Base-by-base conservation (phyloP, 2,797 vertebrate species). In the Parambassis ranga region DNA sequence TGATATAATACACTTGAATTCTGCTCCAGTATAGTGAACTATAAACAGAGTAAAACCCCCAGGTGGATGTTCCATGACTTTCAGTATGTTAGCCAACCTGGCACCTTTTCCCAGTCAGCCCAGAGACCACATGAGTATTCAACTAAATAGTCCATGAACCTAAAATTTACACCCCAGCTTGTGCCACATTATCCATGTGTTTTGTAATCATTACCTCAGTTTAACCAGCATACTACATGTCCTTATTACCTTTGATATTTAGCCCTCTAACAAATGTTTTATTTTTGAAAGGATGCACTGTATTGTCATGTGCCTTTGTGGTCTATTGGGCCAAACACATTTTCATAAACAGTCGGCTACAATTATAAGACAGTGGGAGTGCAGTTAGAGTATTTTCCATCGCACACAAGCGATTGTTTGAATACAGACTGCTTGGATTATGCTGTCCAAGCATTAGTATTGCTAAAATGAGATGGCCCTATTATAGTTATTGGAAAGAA, bases 231-330 rank as follows among this genome's bases (percentile, higher is more conserved):
- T 10, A 18, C n/a, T n/a, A 35, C 43, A 33, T 66, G 39, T 35
- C 63, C 57, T 50, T 52, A 59, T 63, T 73, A 60, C 39, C n/a
- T n/a, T n/a, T n/a, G n/a, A n/a, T 32, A 65, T 37, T 63, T 15
- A 30, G 16, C 37, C 33, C 28, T 24, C 15, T 19, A 59, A 39
- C 56, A 56, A 16, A 35, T 78, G 52, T 47, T 75, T 75, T 47
- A 58, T 68, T 64, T 14, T 63, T 65, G 44, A 69, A 63, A 69
- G 42, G 18, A 62, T n/a, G n/a, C n/a, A n/a, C 62, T 55, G 26
- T 43, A 47, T 27, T 52, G 53, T 36, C 5, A 15, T 27, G 35
- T 48, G 50, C 16, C 22, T 48, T 63, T 22, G 27, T 16, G 9
- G 37, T 56, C 47, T 59, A 48, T 20, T 7, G 55, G 37, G 39